These are phyloP conservation scores for Xestobium rufovillosum DNA, from an alignment of 2,888 invertebrate genomes.

Conservation along the genomic window DNA sequence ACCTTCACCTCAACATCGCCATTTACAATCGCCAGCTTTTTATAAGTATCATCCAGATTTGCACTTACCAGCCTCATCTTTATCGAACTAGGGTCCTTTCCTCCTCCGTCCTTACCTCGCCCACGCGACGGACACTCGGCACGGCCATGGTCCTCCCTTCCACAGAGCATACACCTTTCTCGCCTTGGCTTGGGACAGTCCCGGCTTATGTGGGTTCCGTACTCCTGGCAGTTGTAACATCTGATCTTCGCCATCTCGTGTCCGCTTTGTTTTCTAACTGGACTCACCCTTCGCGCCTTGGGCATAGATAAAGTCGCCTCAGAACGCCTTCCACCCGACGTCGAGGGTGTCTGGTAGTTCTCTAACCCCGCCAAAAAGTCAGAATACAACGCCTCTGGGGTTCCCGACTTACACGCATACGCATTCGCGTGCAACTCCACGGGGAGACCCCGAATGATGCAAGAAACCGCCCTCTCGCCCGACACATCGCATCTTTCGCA, in stretches of 20 bases:
- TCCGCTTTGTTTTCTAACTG: too few relatives aligned
- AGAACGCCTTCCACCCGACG: background rate
- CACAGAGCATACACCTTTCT: background rate
- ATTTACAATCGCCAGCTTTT: too few relatives aligned
- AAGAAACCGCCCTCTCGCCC: constrained; percentile 8
- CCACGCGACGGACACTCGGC: too few relatives aligned
- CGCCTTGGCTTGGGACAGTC: constrained; percentile 8
- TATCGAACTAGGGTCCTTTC: background rate
- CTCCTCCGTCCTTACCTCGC: constrained; percentile 1
- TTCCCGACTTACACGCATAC: too few relatives aligned
- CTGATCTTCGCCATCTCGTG: constrained; percentile 3
- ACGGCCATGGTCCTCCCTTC: background rate
- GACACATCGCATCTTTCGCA: too few relatives aligned
- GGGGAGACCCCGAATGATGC: constrained; percentile 14
- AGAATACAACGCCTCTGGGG: constrained; percentile 8
- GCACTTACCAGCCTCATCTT: background rate
- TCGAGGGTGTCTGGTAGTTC: constrained; percentile 5
- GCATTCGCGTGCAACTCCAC: too few relatives aligned
- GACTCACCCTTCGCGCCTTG: background rate
- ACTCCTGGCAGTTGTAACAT: constrained; percentile 15
- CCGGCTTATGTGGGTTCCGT: constrained; percentile 10
- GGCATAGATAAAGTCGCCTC: background rate
- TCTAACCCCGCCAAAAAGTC: constrained; percentile 9
- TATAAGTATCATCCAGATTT: too few relatives aligned
- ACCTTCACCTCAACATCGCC: too few relatives aligned